Evolutionary conservation across 1,140 invertebrate species (phyloP).

Genomic region (Cotesia typhae): DNA sequence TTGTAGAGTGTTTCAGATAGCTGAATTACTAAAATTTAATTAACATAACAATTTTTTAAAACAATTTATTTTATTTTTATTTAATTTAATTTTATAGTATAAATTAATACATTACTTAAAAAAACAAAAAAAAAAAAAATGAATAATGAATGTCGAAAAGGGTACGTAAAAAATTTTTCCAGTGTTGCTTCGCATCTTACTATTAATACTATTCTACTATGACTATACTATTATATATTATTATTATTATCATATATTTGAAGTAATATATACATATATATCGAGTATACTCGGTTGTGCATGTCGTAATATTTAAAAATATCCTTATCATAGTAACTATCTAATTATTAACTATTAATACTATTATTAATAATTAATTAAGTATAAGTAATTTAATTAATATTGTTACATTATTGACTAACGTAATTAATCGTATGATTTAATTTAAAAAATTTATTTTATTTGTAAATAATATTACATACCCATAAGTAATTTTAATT

Average conservation of each 20-base stretch:
- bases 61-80: no score
- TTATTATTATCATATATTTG: constrained; percentile 40
- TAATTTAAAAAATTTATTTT: not conserved
- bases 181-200: constrained; percentile 63
- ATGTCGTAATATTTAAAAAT: constrained; percentile 23
- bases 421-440: constrained; percentile 5
- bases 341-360: constrained; percentile 25
- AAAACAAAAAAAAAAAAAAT: not conserved
- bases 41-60: not conserved
- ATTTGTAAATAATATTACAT: no score
- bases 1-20: constrained; percentile 46
- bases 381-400: constrained; percentile 21
- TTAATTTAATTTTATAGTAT: no score
- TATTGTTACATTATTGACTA: not conserved
- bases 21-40: constrained; percentile 29
- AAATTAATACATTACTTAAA: no score
- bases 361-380: constrained; percentile 22
- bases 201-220: constrained; percentile 9
- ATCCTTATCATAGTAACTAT: constrained; percentile 18
- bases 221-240: constrained; percentile 24
- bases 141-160: constrained; percentile 44
- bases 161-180: constrained; percentile 60
- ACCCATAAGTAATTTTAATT: constrained; percentile 11
- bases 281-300: constrained; percentile 40
- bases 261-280: constrained; percentile 35